Conservation (phyloP, 35 echinoderm and acorn worm species). For the Ptychodera flava region DNA sequence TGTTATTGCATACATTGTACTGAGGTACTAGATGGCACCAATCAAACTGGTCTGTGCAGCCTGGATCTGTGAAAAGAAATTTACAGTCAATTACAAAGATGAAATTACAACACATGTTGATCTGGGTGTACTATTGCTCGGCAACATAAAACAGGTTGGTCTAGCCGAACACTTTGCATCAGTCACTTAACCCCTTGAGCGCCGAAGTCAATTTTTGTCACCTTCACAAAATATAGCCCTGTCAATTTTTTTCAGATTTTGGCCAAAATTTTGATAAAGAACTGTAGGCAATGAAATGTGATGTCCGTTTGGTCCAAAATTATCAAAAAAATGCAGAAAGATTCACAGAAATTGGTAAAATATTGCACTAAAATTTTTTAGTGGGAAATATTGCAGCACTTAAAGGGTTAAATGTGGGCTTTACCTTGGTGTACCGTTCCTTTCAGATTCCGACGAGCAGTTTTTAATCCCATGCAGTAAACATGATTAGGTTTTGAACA, state of each 20-base stretch:
- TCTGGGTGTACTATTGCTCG: neutral
- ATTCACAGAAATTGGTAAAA: too few relatives aligned
- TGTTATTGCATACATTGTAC: slow-evolving; percentile 70
- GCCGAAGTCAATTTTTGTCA: neutral
- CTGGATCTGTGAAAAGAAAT: slow-evolving; percentile 14
- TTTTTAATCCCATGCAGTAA: too few relatives aligned
- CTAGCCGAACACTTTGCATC: too few relatives aligned
- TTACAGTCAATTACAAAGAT: neutral
- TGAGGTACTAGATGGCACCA: slow-evolving; percentile 97
- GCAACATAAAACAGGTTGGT: neutral
- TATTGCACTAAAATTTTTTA: too few relatives aligned
- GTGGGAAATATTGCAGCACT: too few relatives aligned
- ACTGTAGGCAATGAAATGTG: too few relatives aligned
- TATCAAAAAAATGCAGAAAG: too few relatives aligned
- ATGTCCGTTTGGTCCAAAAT: too few relatives aligned
- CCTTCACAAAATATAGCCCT: neutral
- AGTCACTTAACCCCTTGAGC: neutral
- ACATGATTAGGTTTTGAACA: too few relatives aligned
- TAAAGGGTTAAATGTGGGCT: too few relatives aligned
- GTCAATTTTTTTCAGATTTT: neutral
- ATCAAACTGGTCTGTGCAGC: slow-evolving; percentile 72
- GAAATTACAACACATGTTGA: slow-evolving; percentile 2
- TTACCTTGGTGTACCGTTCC: too few relatives aligned
- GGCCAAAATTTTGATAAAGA: neutral
- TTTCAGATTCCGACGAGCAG: too few relatives aligned